Evolutionary conservation across 2,113 vertebrate genomes (phyloP), one percentile per base, ranked within the genome.

Genomic region (Percopsis transmontana): DNA sequence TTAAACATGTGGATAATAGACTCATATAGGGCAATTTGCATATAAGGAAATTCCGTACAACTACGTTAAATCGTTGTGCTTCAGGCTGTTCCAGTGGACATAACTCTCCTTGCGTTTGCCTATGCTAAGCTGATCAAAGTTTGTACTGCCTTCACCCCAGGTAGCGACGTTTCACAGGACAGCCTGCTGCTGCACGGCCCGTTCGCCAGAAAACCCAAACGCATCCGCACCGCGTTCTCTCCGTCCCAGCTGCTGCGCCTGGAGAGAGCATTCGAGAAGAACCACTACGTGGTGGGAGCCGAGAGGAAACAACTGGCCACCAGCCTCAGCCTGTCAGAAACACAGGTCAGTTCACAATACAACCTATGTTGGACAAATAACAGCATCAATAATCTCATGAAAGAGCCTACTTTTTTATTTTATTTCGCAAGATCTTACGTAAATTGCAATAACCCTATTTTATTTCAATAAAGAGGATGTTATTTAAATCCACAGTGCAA

Each of bases 191-290:
- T 99, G 47, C 96, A 98, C 87, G 96, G 96, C 15, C 96, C 97
- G 4, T 98, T 99, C 51, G 95, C 96, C 59, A 83, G 96, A 54
- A 99, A 99, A 54, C 96, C 96, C 84, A 99, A 99, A 73, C 93
- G 97, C 82, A 99, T 99, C 93, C 95, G 97, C 70, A 99, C 96
- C 0, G 96, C 96, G 83, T 99, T 99, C 76, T 98, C 95, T 0
- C 96, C 96, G 0, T 98, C 96, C 0, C 97, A 99, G 94, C 94
- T 99, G 41, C 94, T 98, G 77, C 92, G 95, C 0, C 92, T 98
- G 79, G 97, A 98, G 58, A 78, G 96, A 51, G 96, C 97, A 84
- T 99, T 99, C 75, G 97, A 98, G 92, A 99, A 98, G 92, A 98
- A 99, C 82, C 97, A 98, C 85, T 98, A 98, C 77, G 96, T 98